Base-by-base conservation (phyloP, 2,113 vertebrate species). In the Puntigrus tetrazona region DNA sequence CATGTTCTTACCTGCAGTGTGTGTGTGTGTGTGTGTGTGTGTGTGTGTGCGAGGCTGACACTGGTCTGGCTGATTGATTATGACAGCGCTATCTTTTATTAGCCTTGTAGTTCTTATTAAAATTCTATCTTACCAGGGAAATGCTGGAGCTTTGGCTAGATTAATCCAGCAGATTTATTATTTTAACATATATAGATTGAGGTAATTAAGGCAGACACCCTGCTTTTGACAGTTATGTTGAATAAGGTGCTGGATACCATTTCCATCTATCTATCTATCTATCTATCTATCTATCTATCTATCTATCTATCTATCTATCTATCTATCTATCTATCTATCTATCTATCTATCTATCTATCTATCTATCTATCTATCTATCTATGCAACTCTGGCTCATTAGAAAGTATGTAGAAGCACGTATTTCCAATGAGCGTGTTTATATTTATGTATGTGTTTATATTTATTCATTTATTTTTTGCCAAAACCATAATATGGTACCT, bases 1-100 rank as follows among this genome's bases (percentile, higher is more conserved):
- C 52, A 78, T 38, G 55, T 77, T 76, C 43, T 43, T 61, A 78
- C 72, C 78, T 61, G 47, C 41, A 38, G 31, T 84, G 90, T 88
- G 88, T 77, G 86, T 87, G 88, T 92, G 61, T 63, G 59, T 63
- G 59, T 61, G 59, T 18, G 7, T 7, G 61, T 31, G 61, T 31
- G 61, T 3, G 41, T 2, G 70, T 88, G 93, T 92, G 90, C 87
- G 91, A 91, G 88, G 84, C 91, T 93, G 93, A 93, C 94, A 93
- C 89, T 84, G 91, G 87, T 69, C 86, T 91, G 88, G 88, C 88
- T 94, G 93, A 94, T 95, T 95, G 93, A 94, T 95, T 94, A 92
- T 93, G 94, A 94, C 93, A 93, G 93, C 89, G 86, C 93, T 93
- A 93, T 94, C 92, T 95, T 94, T 95, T 95, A 94, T 94, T 94